These are phyloP conservation scores for Ophthalmolycus amberensis DNA, from an alignment of 2,113 vertebrate species.

Conservation along the genomic window DNA sequence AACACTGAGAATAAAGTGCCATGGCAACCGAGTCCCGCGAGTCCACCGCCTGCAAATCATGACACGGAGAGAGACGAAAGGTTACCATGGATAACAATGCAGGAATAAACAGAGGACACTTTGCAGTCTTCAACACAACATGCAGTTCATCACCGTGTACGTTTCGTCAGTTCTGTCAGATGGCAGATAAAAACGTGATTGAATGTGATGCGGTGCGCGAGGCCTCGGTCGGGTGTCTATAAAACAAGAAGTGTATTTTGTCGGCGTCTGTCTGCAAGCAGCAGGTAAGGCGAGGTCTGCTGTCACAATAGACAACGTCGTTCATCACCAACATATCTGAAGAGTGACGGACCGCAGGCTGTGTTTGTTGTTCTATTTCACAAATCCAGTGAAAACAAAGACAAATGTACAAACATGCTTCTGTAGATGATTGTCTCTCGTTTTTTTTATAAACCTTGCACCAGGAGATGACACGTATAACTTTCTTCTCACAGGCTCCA, in stretches of 20 bases:
- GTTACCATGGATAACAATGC: conserved; percentile 26
- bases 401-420: not conserved
- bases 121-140: conserved; percentile 16
- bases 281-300: conserved; percentile 49
- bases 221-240: conserved; percentile 16
- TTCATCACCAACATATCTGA: conserved; percentile 52
- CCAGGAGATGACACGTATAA: not conserved
- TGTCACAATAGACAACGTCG: conserved; percentile 64
- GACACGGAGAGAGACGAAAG: not conserved
- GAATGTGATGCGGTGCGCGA: conserved; percentile 29
- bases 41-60: conserved; percentile 87
- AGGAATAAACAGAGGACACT: conserved; percentile 30
- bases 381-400: conserved; percentile 29
- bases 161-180: conserved; percentile 25
- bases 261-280: conserved; percentile 50
- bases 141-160: not conserved
- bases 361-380: conserved; percentile 9
- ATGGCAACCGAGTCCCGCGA: conserved; percentile 93
- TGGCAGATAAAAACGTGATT: conserved; percentile 13
- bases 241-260: conserved; percentile 60
- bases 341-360: conserved; percentile 22
- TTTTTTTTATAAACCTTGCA: not conserved
- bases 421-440: not conserved
- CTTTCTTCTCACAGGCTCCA: not conserved
- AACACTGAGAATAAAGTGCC: conserved; percentile 94